phyloP scores from a whole-genome alignment of 1,140 invertebrate species.

The Drosophila azteca region DNA sequence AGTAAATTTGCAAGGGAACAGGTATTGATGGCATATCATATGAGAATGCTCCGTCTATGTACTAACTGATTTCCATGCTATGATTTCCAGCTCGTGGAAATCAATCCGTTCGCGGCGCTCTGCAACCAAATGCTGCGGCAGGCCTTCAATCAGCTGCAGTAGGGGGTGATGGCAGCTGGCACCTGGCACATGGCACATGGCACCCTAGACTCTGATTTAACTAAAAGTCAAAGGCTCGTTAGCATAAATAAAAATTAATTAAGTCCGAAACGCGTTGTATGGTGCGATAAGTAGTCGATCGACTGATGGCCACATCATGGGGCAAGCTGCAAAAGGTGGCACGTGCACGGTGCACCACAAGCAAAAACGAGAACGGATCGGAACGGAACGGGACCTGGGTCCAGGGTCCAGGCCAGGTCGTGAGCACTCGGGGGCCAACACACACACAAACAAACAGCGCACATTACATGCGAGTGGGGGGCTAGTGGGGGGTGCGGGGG shows the following conservation, averaged over 20 bases:
- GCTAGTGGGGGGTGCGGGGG: not conserved
- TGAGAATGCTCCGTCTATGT: not conserved
- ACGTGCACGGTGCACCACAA: slow-evolving; percentile 69
- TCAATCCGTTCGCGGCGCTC: slow-evolving; percentile 94
- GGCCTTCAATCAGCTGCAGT: slow-evolving; percentile 79
- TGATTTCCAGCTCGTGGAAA: slow-evolving; percentile 86
- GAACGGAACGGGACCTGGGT: too few relatives aligned
- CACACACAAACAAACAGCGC: slow-evolving; percentile 3
- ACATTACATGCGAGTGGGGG: slow-evolving; percentile 13
- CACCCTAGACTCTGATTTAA: slow-evolving; percentile 55
- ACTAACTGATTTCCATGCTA: slow-evolving; percentile 16
- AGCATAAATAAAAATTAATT: slow-evolving; percentile 80
- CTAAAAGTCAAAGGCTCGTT: slow-evolving; percentile 58
- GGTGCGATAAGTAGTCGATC: slow-evolving; percentile 52
- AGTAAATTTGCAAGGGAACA: slow-evolving; percentile 91
- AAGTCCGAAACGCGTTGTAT: slow-evolving; percentile 67
- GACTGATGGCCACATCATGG: slow-evolving; percentile 45
- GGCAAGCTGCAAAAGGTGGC: slow-evolving; percentile 78
- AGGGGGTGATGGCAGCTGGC: not conserved
- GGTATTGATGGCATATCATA: slow-evolving; percentile 63
- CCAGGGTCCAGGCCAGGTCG: slow-evolving; percentile 43
- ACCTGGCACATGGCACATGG: not conserved
- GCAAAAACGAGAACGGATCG: slow-evolving; percentile 21
- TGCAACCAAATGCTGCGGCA: slow-evolving; percentile 96
- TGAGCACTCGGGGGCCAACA: slow-evolving; percentile 58